A percentile compares a stretch with the other conserved stretches of the same genome.
phyloP scores from a whole-genome alignment of 2,888 invertebrate species.

The Melipona beecheii region DNA sequence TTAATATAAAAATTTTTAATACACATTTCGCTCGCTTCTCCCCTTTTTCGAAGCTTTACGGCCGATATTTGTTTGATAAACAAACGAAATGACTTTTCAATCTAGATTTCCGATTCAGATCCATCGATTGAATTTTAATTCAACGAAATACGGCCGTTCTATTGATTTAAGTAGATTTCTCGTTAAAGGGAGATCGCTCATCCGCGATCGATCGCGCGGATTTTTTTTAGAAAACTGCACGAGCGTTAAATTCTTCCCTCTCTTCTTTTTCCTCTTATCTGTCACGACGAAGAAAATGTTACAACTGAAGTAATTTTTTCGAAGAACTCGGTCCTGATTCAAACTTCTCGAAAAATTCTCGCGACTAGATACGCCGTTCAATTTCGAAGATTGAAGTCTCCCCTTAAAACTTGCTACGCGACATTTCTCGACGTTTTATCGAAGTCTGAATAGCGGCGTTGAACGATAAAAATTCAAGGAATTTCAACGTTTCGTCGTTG shows the following conservation, averaged over 20 bases:
- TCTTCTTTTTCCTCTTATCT: background rate
- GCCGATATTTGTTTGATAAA: background rate
- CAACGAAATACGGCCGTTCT: background rate
- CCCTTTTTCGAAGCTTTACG: background rate
- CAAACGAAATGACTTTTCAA: background rate
- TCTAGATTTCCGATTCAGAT: slow-evolving; percentile 9
- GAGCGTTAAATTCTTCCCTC: background rate
- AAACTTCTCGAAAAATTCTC: too few relatives aligned
- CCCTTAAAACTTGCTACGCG: too few relatives aligned
- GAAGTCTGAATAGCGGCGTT: too few relatives aligned
- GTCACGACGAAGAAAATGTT: too few relatives aligned
- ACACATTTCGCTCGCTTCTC: fast-evolving
- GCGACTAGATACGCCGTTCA: too few relatives aligned
- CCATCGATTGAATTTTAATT: slow-evolving; percentile 3
- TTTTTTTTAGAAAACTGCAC: background rate
- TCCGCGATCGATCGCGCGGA: background rate
- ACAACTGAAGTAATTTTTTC: too few relatives aligned
- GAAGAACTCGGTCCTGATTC: too few relatives aligned
- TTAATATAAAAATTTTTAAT: background rate
- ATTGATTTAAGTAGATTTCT: slow-evolving; percentile 1
- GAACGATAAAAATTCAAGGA: too few relatives aligned
- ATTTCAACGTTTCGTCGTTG: too few relatives aligned
- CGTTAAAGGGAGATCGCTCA: background rate
- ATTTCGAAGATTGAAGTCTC: too few relatives aligned
- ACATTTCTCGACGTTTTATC: too few relatives aligned